Evolutionary conservation across 2,888 invertebrate genomes (phyloP), one percentile per base, ranked within the genome.

Genomic region (Nemotelus nigrinus): DNA sequence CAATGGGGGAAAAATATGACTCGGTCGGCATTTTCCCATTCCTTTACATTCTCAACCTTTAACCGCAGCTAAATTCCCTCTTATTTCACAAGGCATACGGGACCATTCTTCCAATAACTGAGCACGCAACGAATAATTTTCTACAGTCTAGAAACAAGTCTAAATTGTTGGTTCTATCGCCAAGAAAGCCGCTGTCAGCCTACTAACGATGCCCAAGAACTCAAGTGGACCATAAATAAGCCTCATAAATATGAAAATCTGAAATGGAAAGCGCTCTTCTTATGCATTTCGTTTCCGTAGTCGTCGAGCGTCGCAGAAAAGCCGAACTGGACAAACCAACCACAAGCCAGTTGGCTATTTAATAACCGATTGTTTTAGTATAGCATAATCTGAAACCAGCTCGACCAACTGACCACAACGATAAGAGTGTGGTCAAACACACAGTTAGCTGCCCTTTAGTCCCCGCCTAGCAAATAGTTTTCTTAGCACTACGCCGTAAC

Each of bases 171-270:
- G 25, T 25, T 25, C 25, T 25, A 25, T 25, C 25, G n/a, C 48
- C 47, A 10, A 41, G 41, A 43, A 39, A 63, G 2, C 43, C 8
- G 41, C 43, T 63, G 63, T 63, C 41, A 63, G 39, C 63, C 41
- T 43, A 41, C 41, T 43, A 39, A 10, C 25, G 58, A n/a, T 58
- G 25, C n/a, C 65, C 43, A 53, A 25, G 25, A 25, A 25, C 25
- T 25, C 25, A 25, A 25, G 25, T 25, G 55, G 55, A 70, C n/a
- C 70, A 50, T 70, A 70, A 70, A 70, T 70, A 70, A 53, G 55
- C 8, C 70, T 70, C 70, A 70, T 70, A 70, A 70, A 70, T 70
- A 70, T 70, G 70, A 70, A 70, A 55, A 70, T 70, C 8, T 10
- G 7, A 55, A 53, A 55, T 55, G 55, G 43, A 63, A 70, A 70